These are phyloP conservation scores for Papilio polytes DNA, from an alignment of 1,140 invertebrate species.

Conservation along the genomic window DNA sequence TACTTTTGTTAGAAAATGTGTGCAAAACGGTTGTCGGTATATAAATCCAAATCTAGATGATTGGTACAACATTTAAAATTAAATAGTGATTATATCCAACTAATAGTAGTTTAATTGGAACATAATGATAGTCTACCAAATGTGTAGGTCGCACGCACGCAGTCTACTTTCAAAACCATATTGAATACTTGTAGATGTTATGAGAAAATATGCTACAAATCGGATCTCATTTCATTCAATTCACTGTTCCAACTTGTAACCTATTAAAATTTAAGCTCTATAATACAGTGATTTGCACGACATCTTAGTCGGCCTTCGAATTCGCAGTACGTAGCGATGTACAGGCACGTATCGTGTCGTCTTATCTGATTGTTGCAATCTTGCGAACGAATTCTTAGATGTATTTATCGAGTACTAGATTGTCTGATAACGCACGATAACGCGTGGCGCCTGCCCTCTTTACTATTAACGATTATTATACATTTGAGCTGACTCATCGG, in stretches of 20 bases:
- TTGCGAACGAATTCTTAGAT: conserved; percentile 19
- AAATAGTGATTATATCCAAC: background rate
- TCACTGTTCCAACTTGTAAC: no score
- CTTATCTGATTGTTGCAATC: conserved; percentile 4
- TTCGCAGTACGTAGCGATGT: background rate
- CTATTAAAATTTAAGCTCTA: background rate
- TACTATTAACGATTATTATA: background rate
- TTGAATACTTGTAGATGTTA: no score
- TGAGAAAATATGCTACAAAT: no score
- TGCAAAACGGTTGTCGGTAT: background rate
- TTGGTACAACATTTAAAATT: background rate
- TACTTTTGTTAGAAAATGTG: background rate
- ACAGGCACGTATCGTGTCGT: background rate
- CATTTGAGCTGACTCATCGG: background rate
- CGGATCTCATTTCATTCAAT: no score
- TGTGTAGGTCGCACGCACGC: background rate
- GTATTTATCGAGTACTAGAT: conserved; percentile 20
- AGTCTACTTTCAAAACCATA: background rate
- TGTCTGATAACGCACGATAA: conserved; percentile 20
- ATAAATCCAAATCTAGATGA: background rate
- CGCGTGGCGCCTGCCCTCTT: conserved; percentile 17
- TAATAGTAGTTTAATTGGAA: background rate
- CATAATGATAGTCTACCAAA: background rate
- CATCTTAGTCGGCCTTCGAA: background rate
- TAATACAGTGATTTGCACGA: background rate